Evolutionary conservation across 2,797 vertebrate species (phyloP).

Genomic region (Naso thynnoides): DNA sequence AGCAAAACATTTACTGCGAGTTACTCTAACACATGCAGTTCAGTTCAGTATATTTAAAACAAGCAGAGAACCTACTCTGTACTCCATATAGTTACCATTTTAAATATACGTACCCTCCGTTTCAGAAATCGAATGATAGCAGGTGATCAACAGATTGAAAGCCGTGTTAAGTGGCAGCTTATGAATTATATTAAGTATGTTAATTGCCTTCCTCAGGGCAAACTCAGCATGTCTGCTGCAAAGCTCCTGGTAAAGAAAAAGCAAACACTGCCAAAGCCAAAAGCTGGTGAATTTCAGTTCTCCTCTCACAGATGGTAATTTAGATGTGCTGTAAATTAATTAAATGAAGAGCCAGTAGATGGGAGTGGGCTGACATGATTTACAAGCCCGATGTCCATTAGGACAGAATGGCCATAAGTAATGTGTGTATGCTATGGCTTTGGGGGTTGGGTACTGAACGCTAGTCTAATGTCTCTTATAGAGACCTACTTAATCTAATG

Average conservation of each 20-base stretch:
- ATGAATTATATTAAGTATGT: constrained; percentile 36
- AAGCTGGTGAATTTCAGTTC: constrained; percentile 43
- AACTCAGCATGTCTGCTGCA: constrained; percentile 27
- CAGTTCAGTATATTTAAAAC: background rate
- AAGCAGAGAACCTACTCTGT: background rate
- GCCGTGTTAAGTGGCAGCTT: constrained; percentile 14
- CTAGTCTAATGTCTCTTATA: constrained; percentile 14
- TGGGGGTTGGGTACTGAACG: constrained; percentile 39
- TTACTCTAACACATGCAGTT: background rate
- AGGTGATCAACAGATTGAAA: constrained; percentile 18
- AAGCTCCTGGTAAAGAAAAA: constrained; percentile 25
- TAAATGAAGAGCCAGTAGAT: constrained; percentile 60
- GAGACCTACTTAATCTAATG: background rate
- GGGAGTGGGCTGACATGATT: constrained; percentile 64
- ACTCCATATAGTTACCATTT: background rate
- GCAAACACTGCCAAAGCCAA: constrained; percentile 29
- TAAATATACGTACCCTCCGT: background rate
- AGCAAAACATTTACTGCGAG: background rate
- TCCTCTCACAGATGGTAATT: constrained; percentile 64
- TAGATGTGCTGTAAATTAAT: constrained; percentile 65
- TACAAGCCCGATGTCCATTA: constrained; percentile 61
- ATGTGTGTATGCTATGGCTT: constrained; percentile 40
- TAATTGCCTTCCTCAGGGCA: constrained; percentile 41
- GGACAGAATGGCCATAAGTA: constrained; percentile 28
- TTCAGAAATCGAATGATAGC: constrained; percentile 6